Percentiles rank a stretch among this genome's conserved stretches.
Evolutionary conservation across 2,113 vertebrate species (phyloP).

Genomic region (Lucifuga dentata): DNA sequence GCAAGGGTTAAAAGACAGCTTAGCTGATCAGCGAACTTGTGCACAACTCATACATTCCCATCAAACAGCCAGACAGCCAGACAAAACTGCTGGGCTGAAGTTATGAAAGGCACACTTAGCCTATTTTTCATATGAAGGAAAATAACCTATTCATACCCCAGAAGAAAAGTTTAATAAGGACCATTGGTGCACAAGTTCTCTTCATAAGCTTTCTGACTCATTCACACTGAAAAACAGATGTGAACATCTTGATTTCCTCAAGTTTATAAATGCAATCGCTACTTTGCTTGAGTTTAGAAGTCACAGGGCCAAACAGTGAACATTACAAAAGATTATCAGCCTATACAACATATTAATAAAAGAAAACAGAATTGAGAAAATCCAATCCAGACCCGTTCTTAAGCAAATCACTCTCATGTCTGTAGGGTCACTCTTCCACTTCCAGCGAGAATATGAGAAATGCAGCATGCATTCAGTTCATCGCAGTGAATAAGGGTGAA

Average conservation of each 20-base stretch:
- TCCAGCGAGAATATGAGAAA: not conserved
- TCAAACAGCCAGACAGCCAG: conserved; percentile 30
- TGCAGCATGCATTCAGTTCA: not conserved
- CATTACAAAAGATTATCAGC: too few species aligned
- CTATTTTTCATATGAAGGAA: conserved; percentile 41
- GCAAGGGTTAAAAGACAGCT: conserved; percentile 18
- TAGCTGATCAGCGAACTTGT: conserved; percentile 31
- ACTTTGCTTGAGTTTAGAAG: not conserved
- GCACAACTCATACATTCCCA: conserved; percentile 6
- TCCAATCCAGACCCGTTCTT: not conserved
- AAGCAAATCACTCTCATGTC: conserved; percentile 9
- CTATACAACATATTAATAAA: too few species aligned
- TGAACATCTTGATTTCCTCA: not conserved
- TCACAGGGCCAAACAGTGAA: too few species aligned
- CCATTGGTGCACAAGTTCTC: conserved; percentile 7
- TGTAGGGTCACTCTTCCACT: conserved; percentile 2
- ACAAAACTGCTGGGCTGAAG: conserved; percentile 5
- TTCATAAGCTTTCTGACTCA: conserved; percentile 16
- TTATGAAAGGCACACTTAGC: conserved; percentile 21
- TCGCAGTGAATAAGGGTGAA: not conserved
- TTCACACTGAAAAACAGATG: conserved; percentile 4
- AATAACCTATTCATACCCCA: conserved; percentile 38
- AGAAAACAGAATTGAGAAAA: not conserved
- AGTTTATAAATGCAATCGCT: conserved; percentile 5
- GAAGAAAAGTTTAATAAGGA: conserved; percentile 21